A percentile compares a stretch with the other conserved stretches of the same genome.
Conservation (phyloP, 2,888 invertebrate genomes). For the Pristionchus arcanus region DNA sequence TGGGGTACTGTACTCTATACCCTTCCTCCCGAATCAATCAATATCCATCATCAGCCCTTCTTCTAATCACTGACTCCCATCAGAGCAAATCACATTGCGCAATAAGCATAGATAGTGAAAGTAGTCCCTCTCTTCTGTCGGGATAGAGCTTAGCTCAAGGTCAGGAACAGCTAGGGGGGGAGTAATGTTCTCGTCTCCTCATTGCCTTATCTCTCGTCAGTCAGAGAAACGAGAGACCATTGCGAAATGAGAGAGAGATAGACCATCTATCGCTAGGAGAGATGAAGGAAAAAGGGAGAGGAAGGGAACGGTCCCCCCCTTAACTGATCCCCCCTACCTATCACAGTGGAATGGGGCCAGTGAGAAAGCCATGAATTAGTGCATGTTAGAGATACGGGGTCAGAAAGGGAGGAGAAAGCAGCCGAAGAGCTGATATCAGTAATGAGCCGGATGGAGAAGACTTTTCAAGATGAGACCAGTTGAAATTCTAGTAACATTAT, state of each 20-base stretch:
- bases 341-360: constrained; percentile 19
- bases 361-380: constrained; percentile 31
- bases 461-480: neutral
- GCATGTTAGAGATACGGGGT: constrained; percentile 41
- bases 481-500: no score
- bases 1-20: neutral
- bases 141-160: constrained; percentile 36
- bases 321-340: neutral
- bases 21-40: neutral
- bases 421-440: neutral
- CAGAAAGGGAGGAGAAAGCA: neutral
- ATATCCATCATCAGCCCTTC: neutral
- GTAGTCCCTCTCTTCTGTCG: neutral
- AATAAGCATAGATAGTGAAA: constrained; percentile 36
- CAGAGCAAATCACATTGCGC: constrained; percentile 29
- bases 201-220: no score
- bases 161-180: no score
- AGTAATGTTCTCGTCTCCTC: no score
- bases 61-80: neutral
- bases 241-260: neutral
- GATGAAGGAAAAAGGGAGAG: no score
- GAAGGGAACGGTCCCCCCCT: neutral
- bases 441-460: neutral
- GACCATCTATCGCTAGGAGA: no score
- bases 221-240: no score